Conservation (phyloP, 2,888 invertebrate genomes). For the Vannuccia rotundouncinata region DNA sequence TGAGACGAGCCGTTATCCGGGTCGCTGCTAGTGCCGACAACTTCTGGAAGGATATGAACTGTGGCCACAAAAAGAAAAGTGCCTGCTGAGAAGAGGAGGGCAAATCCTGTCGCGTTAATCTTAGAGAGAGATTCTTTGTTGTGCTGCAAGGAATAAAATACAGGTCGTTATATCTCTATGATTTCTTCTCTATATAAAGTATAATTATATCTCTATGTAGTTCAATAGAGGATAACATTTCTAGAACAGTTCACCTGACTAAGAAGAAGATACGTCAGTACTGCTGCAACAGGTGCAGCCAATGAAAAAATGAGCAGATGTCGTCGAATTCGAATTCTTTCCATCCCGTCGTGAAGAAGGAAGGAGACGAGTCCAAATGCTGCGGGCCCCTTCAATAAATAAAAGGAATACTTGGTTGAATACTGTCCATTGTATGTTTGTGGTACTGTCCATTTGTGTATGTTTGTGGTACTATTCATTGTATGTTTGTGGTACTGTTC, state of each 20-base stretch:
- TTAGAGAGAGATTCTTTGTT: slow-evolving; percentile 81
- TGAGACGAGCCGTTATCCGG: slow-evolving; percentile 41
- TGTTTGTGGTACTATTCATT: background rate
- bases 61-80: slow-evolving; percentile 97
- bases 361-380: slow-evolving; percentile 98
- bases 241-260: slow-evolving; percentile 24
- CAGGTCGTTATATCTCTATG: background rate
- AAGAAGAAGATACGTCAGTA: slow-evolving; percentile 72
- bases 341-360: slow-evolving; percentile 84
- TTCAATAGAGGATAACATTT: background rate
- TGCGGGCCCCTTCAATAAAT: slow-evolving; percentile 75
- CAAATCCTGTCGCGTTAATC: slow-evolving; percentile 86
- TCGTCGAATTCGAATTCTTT: slow-evolving; percentile 74
- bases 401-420: too few relatives aligned
- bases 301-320: slow-evolving; percentile 85
- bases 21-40: slow-evolving; percentile 59
- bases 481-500: too few relatives aligned
- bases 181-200: background rate
- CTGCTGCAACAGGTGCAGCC: slow-evolving; percentile 79
- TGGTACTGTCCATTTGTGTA: slow-evolving; percentile 31
- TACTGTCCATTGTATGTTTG: too few relatives aligned
- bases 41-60: slow-evolving; percentile 91
- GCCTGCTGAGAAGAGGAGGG: slow-evolving; percentile 96
- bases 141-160: slow-evolving; percentile 62
- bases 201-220: background rate